phyloP scores from a whole-genome alignment of 2,888 invertebrate species.

The Orthosia gothica region DNA sequence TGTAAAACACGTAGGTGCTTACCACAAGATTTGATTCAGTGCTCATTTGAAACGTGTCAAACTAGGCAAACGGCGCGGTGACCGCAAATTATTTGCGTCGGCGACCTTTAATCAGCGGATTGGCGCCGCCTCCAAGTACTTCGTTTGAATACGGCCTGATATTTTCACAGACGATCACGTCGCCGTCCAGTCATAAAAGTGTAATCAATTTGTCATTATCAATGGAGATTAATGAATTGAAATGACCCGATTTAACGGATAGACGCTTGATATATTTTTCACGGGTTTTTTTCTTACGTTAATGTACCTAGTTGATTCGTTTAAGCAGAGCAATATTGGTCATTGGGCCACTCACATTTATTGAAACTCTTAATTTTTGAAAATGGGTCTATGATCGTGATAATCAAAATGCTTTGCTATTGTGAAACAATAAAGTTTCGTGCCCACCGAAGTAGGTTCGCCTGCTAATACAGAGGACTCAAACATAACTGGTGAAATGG shows the following conservation, averaged over 20 bases:
- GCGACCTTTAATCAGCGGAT: neutral
- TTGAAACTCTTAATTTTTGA: too few species aligned
- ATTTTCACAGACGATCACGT: slow-evolving; percentile 32
- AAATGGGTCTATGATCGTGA: too few species aligned
- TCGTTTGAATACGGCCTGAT: slow-evolving; percentile 22
- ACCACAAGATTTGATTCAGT: neutral
- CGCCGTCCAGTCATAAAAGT: slow-evolving; percentile 31
- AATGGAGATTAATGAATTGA: slow-evolving; percentile 12
- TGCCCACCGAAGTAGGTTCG: too few species aligned
- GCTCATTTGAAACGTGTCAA: neutral
- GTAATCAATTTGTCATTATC: slow-evolving; percentile 38
- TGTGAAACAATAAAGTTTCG: too few species aligned
- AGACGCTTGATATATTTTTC: neutral
- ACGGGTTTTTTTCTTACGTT: neutral
- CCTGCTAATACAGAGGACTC: too few species aligned
- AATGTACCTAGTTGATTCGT: too few species aligned
- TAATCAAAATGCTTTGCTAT: too few species aligned
- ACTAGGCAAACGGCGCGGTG: too few species aligned
- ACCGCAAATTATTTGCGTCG: slow-evolving; percentile 14
- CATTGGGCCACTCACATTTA: too few species aligned
- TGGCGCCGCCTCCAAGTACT: slow-evolving; percentile 16
- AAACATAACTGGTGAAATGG: too few species aligned
- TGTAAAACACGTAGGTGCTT: neutral
- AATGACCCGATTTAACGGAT: slow-evolving; percentile 23
- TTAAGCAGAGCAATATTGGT: too few species aligned